phyloP scores from a whole-genome alignment of 2,113 vertebrate genomes.

The Sakesphorus luctuosus region DNA sequence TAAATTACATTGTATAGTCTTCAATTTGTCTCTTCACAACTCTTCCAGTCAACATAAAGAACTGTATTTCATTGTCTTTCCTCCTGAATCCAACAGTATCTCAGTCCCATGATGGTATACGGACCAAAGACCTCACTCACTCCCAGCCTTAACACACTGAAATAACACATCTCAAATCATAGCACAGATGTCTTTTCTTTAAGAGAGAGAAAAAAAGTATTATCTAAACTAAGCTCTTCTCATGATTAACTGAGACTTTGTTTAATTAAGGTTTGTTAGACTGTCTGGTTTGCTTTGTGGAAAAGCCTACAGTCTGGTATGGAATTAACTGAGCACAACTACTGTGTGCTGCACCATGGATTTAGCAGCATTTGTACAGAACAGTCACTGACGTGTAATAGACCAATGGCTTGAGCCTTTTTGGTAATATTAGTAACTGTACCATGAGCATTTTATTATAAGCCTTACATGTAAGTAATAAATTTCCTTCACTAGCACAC shows the following conservation, averaged over 20 bases:
- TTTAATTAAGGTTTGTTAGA: conserved; percentile 53
- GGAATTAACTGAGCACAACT: conserved; percentile 34
- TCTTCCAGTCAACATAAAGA: not conserved
- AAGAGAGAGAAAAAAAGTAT: conserved; percentile 44
- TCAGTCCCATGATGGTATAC: not conserved
- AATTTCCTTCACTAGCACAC: not conserved
- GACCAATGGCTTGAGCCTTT: not conserved
- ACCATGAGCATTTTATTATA: not conserved
- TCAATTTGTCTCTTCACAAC: not conserved
- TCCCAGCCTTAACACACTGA: not conserved
- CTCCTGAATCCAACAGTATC: not conserved
- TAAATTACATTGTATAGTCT: not conserved
- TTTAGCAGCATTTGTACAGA: not conserved
- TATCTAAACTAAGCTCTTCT: conserved; percentile 35
- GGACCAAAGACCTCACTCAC: not conserved
- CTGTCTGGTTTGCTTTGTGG: conserved; percentile 50
- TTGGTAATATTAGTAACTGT: not conserved
- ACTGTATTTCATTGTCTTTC: not conserved
- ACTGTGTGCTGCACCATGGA: not conserved
- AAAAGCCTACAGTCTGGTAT: conserved; percentile 23
- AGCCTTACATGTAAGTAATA: not conserved
- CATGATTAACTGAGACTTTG: conserved; percentile 47
- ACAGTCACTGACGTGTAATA: not conserved
- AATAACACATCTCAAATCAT: not conserved
- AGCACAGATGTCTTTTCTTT: conserved; percentile 10